phyloP scores from a whole-genome alignment of 1,140 invertebrate species.

The Ectropis grisescens region DNA sequence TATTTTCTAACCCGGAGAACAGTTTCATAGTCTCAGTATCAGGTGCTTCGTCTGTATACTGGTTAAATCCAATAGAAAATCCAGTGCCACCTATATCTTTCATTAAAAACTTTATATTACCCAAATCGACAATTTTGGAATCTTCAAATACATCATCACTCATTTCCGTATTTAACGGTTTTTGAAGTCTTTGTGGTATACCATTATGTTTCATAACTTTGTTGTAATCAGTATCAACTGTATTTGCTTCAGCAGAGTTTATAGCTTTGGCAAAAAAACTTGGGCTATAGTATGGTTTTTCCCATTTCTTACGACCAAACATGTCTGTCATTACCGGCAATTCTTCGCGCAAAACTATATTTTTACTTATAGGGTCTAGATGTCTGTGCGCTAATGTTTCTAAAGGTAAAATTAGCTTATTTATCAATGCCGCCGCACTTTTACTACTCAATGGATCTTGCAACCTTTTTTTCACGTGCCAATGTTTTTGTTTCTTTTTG shows the following conservation, averaged over 20 bases:
- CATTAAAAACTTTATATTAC: constrained; percentile 37
- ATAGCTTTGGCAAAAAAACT: constrained; percentile 36
- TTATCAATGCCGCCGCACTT: constrained; percentile 6
- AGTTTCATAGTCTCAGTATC: constrained; percentile 41
- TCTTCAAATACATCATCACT: constrained; percentile 10
- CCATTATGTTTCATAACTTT: constrained; percentile 24
- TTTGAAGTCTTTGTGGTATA: constrained; percentile 40
- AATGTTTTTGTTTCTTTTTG: constrained; percentile 11
- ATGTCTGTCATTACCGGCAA: constrained; percentile 19
- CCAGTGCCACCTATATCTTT: constrained; percentile 50
- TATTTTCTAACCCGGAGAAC: constrained; percentile 44
- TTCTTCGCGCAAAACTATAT: constrained; percentile 6
- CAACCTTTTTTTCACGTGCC: constrained; percentile 35
- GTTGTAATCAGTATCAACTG: constrained; percentile 33
- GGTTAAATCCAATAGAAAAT: constrained; percentile 48
- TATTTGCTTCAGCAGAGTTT: constrained; percentile 39
- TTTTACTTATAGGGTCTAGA: constrained; percentile 37
- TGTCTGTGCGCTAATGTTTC: constrained; percentile 25
- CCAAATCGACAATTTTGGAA: constrained; percentile 6
- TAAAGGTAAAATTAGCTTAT: constrained; percentile 10
- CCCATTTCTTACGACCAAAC: constrained; percentile 27
- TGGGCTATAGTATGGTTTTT: constrained; percentile 17
- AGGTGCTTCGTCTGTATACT: constrained; percentile 42
- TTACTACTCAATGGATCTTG: constrained; percentile 38
- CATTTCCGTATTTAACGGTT: constrained; percentile 29